phyloP scores from a whole-genome alignment of 2,888 invertebrate species.

The Leptura quadrifasciata region DNA sequence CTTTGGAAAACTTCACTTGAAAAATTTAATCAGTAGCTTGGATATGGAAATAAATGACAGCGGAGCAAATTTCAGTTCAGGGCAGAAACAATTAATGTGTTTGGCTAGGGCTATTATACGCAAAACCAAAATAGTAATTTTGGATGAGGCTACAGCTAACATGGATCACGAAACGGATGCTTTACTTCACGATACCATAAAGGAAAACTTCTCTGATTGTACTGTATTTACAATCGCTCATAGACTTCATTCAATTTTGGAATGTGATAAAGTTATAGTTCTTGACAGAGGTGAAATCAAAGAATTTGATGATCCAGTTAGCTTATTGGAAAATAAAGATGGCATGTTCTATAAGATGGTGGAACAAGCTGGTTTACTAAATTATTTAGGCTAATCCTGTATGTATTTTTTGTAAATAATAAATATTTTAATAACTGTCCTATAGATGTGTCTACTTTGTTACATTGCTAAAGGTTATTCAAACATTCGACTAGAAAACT shows the following conservation, averaged over 20 bases:
- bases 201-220: slow-evolving; percentile 74
- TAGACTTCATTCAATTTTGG: slow-evolving; percentile 74
- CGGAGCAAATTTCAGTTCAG: slow-evolving; percentile 73
- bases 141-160: slow-evolving; percentile 77
- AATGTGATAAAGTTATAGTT: slow-evolving; percentile 75
- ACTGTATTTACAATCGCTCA: slow-evolving; percentile 75
- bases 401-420: slow-evolving; percentile 37
- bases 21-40: slow-evolving; percentile 80
- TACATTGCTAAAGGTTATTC: background rate
- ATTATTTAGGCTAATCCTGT: slow-evolving; percentile 36
- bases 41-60: slow-evolving; percentile 66
- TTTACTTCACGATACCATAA: slow-evolving; percentile 75
- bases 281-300: slow-evolving; percentile 73
- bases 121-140: slow-evolving; percentile 74
- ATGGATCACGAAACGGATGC: slow-evolving; percentile 75
- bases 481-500: too few species aligned
- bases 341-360: slow-evolving; percentile 82
- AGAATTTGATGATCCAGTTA: slow-evolving; percentile 63
- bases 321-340: slow-evolving; percentile 76
- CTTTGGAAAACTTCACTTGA: slow-evolving; percentile 82
- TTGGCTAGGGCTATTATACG: slow-evolving; percentile 76
- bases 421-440: background rate
- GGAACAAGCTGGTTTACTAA: slow-evolving; percentile 80
- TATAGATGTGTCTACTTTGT: background rate
- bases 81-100: slow-evolving; percentile 77